Base-by-base conservation (phyloP, 2,888 invertebrate species). In the Phrixothrix hirtus region DNA sequence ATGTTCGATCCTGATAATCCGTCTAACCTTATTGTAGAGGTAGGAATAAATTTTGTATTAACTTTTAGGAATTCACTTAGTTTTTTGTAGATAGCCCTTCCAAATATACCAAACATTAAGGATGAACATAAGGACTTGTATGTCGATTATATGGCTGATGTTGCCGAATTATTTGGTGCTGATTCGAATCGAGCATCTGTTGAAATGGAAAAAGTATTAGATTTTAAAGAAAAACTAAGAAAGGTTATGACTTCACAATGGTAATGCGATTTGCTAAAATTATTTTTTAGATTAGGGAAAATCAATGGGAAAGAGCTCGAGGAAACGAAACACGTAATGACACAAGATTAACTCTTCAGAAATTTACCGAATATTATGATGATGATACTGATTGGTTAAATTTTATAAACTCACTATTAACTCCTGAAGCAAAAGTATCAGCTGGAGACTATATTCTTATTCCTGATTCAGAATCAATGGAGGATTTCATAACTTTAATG, bases 81-180 rank as follows among this genome's bases (percentile, higher is more conserved):
- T 2, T 12, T 16, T 10, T 46, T 38, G 12, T 32, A 54, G 45
- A 42, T 55, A 17, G 9, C 7, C 10, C 26, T 26, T 7, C 36
- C 46, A 0, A 16, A 1, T 11, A 10, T 31, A n/a, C 1, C n/a
- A 1, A 12, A 31, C n/a, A 32, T 38, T 2, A 30, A 45, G 12
- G 39, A 52, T 7, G 39, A 56, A 36, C 42, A 52, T 25, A 31
- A 26, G 7, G 43, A 55, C 2, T 27, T 42, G 25, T 48, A 51
- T 17, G 39, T 42, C 26, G 27, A 42, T 9, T 42, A 30, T 2
- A 48, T 54, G 48, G 36, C 27, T 9, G 17, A 42, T 14, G 32
- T 67, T 34, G 62, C 66, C 0, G 45, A 35, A 17, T 34, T 55
- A n/a, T 54, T 67, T 29, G 67, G 68, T 7, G 60, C 61, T 3